Evolutionary conservation across 2,888 invertebrate species (phyloP), one percentile per base, ranked within the genome.

Genomic region (Anoplius nigerrimus): DNA sequence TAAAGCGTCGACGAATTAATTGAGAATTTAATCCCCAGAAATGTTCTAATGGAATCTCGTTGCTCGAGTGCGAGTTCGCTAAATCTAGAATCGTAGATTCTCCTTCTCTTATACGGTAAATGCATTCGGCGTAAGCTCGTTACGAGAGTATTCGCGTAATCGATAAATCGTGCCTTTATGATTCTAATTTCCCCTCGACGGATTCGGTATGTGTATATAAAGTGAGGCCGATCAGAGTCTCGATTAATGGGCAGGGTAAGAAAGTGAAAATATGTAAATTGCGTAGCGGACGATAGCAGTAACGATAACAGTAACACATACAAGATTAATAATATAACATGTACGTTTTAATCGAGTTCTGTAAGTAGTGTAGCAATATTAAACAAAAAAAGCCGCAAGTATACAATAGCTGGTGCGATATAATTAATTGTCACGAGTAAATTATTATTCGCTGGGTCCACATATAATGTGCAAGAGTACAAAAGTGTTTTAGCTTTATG

Each of bases 401-500:
- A 67, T 63, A 71, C 53, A 48, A 70, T 70, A 66, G 43, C 51
- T 22, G 45, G 46, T 63, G 62, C 64, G 70, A 69, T 76, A 34
- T 34, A 78, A 81, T 76, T 79, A 34, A 27, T 11, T 34, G 34
- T 34, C 65, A 76, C 69, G 80, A 84, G 76, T 84, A 82, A 86
- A 82, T 86, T 85, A 82, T 86, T 85, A 86, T 85, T 85, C 59
- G 78, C 83, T 83, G 79, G 84, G 77, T 82, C 78, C 80, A 82
- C 77, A 78, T 79, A 74, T 79, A 82, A 82, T 74, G 79, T 79
- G 75, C 70, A 74, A 34, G 76, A 84, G 86, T 86, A 86, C 86
- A 86, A 86, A 86, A 86, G 85, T 85, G 85, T 86, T 86, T 86
- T 86, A 86, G 84, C 84, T 85, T 86, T 86, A 76, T 86, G 85